A percentile compares a stretch with the other conserved stretches of the same genome.
Conservation (phyloP, 2,888 invertebrate species). For the Phalera bucephala region DNA sequence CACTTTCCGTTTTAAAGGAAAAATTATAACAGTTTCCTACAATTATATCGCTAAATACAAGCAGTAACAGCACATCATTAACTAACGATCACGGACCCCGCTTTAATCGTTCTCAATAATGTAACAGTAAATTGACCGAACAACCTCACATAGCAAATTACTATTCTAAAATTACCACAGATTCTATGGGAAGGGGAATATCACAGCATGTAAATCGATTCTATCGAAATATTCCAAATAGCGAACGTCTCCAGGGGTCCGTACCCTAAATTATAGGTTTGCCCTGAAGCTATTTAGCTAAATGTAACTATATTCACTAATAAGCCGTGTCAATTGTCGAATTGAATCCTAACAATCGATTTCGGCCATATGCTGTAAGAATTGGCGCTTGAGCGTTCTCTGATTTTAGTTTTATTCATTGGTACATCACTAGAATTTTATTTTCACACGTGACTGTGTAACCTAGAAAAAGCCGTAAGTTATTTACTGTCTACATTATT, state of each 20-base stretch:
- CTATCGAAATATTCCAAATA: constrained; percentile 54
- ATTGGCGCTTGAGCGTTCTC: constrained; percentile 4
- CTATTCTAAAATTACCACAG: constrained; percentile 54
- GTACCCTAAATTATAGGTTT: constrained; percentile 73
- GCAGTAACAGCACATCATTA: constrained; percentile 39
- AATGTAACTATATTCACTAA: constrained; percentile 70
- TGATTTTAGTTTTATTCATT: not conserved
- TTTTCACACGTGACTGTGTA: too few relatives aligned
- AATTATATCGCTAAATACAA: constrained; percentile 27
- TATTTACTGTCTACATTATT: too few relatives aligned
- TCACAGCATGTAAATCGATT: constrained; percentile 66
- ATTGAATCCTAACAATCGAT: constrained; percentile 52
- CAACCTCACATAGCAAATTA: constrained; percentile 46
- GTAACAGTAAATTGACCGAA: constrained; percentile 45
- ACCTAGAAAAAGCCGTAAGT: too few relatives aligned
- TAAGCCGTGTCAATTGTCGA: constrained; percentile 69
- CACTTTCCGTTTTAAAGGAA: constrained; percentile 6
- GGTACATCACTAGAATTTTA: too few relatives aligned
- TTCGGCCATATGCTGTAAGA: constrained; percentile 55
- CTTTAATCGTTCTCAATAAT: constrained; percentile 47
- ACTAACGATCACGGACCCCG: constrained; percentile 43
- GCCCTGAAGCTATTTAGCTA: constrained; percentile 66
- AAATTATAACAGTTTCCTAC: constrained; percentile 11
- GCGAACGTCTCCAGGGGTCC: constrained; percentile 57
- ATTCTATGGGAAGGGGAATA: constrained; percentile 40